phyloP scores from a whole-genome alignment of 2,113 vertebrate species.

The Malurus cyaneus region DNA sequence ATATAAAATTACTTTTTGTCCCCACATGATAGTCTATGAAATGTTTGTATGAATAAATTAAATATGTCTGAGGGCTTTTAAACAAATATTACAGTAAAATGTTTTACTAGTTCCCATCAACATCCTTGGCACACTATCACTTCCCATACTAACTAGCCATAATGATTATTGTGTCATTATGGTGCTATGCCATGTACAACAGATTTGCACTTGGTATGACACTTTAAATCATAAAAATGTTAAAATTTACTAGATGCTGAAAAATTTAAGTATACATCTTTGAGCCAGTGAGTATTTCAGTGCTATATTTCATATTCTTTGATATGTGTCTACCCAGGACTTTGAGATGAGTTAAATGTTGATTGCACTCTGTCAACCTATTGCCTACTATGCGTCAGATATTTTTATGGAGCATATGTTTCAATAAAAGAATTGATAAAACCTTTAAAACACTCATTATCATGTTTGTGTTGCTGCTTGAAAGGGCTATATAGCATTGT shows the following conservation, averaged over 20 bases:
- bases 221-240: constrained; percentile 29
- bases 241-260: constrained; percentile 30
- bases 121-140: background rate
- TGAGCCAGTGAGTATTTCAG: background rate
- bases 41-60: constrained; percentile 15
- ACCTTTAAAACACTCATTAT: background rate
- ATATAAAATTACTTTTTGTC: background rate
- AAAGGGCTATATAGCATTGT: background rate
- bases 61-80: background rate
- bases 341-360: constrained; percentile 44
- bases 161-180: constrained; percentile 41
- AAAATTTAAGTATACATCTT: constrained; percentile 17
- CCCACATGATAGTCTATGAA: background rate
- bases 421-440: background rate
- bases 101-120: constrained; percentile 18
- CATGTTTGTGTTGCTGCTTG: background rate
- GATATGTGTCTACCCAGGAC: background rate
- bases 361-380: background rate
- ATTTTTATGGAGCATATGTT: constrained; percentile 12
- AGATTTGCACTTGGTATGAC: background rate
- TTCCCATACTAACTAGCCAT: constrained; percentile 6
- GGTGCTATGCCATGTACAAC: background rate
- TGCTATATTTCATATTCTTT: background rate
- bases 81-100: constrained; percentile 14
- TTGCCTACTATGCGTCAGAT: background rate